phyloP scores from a whole-genome alignment of 1,140 invertebrate genomes.

The Maconellicoccus hirsutus region DNA sequence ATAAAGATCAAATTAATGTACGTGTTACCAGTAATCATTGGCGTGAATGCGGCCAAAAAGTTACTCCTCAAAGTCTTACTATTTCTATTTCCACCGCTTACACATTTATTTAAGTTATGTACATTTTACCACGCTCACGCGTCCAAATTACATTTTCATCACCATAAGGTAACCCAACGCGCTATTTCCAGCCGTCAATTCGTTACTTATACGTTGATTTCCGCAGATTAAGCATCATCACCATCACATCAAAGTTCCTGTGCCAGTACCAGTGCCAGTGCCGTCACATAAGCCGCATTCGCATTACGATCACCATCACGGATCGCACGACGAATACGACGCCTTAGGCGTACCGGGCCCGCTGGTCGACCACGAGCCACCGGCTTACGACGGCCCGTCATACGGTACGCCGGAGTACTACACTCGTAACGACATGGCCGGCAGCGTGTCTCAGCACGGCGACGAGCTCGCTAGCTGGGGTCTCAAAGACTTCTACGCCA shows the following conservation, averaged over 20 bases:
- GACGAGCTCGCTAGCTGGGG: conserved; percentile 31
- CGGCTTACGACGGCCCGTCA: conserved; percentile 24
- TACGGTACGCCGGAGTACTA: conserved; percentile 24
- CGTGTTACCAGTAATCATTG: conserved; percentile 35
- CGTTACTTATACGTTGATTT: too few relatives aligned
- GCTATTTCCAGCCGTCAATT: conserved; percentile 23
- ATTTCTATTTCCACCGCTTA: conserved; percentile 65
- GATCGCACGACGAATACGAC: conserved; percentile 33
- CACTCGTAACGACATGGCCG: conserved; percentile 25
- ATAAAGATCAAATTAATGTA: conserved; percentile 40
- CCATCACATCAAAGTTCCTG: conserved; percentile 42
- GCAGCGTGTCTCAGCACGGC: conserved; percentile 26
- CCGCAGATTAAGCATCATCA: conserved; percentile 42
- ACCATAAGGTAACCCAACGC: conserved; percentile 45
- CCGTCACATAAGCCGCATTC: conserved; percentile 28
- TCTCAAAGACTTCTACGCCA: conserved; percentile 24
- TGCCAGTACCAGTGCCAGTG: conserved; percentile 34
- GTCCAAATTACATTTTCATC: conserved; percentile 62
- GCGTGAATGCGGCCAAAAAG: conserved; percentile 67
- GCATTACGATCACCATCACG: conserved; percentile 27
- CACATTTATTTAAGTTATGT: conserved; percentile 71
- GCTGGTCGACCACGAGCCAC: conserved; percentile 24
- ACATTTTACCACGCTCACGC: conserved; percentile 62
- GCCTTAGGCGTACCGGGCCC: conserved; percentile 36
- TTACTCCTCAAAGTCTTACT: conserved; percentile 63